Evolutionary conservation across 2,797 vertebrate species (phyloP).

Genomic region (Borostomias antarcticus): DNA sequence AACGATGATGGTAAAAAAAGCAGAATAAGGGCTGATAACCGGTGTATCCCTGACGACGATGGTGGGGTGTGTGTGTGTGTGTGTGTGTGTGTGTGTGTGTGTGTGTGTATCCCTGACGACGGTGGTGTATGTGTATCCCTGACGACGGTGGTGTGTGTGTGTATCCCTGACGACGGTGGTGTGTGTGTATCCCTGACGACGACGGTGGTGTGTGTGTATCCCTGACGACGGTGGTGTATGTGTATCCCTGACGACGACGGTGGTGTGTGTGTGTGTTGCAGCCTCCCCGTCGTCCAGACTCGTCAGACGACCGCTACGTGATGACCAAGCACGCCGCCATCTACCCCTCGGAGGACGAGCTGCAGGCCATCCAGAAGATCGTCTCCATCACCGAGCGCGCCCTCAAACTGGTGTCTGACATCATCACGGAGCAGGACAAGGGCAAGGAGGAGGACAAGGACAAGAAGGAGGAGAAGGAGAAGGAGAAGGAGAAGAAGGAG

Average conservation of each 20-base stretch:
- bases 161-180: too few species aligned
- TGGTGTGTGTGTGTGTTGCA: slow-evolving; percentile 45
- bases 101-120: too few species aligned
- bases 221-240: background rate
- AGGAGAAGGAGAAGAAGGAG: slow-evolving; percentile 74
- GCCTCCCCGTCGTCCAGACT: slow-evolving; percentile 94
- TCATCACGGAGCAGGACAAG: slow-evolving; percentile 91
- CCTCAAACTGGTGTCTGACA: slow-evolving; percentile 95
- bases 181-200: too few species aligned
- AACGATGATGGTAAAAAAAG: too few species aligned
- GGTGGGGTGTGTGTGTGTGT: too few species aligned
- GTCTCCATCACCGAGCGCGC: slow-evolving; percentile 97
- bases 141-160: too few species aligned
- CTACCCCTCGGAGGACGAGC: slow-evolving; percentile 96
- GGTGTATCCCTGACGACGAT: too few species aligned
- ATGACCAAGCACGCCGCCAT: slow-evolving; percentile 98
- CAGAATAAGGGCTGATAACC: too few species aligned
- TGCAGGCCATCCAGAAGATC: slow-evolving; percentile 97
- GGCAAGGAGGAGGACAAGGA: slow-evolving; percentile 87
- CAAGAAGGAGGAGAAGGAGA: slow-evolving; percentile 88
- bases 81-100: too few species aligned
- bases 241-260: background rate
- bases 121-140: too few species aligned
- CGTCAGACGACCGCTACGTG: slow-evolving; percentile 95
- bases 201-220: too few species aligned